These are phyloP conservation scores for Neopipo cinnamomea DNA, from an alignment of 2,113 vertebrate species.

Conservation along the genomic window DNA sequence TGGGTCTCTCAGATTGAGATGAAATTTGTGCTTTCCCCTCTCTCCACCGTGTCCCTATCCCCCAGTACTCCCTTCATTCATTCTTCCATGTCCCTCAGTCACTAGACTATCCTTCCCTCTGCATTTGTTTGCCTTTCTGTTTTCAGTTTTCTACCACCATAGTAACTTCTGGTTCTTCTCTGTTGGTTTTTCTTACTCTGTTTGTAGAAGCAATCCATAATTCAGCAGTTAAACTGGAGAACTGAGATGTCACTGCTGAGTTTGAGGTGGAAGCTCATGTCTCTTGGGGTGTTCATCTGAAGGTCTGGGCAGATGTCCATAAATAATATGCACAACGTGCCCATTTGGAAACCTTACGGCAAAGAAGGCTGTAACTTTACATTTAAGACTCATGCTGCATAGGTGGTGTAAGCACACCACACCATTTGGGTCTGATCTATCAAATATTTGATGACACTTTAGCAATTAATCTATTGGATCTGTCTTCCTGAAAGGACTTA, in stretches of 20 bases:
- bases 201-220: not conserved
- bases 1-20: not conserved
- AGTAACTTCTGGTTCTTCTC: not conserved
- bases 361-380: not conserved
- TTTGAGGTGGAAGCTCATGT: not conserved
- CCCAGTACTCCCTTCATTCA: accelerated
- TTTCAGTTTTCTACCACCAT: not conserved
- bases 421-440: not conserved
- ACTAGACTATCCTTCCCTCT: not conserved
- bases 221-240: not conserved
- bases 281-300: not conserved
- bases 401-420: not conserved
- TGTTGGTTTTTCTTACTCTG: not conserved
- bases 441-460: not conserved
- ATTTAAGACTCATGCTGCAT: not conserved
- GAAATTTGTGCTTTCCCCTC: not conserved
- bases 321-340: not conserved
- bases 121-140: not conserved
- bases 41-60: not conserved
- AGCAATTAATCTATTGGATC: not conserved
- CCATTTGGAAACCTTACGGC: not conserved
- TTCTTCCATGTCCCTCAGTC: accelerated
- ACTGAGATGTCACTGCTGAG: not conserved
- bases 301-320: not conserved
- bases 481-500: not conserved